Conservation (phyloP, 2,888 invertebrate species). For the Ryuthela nishihirai region DNA sequence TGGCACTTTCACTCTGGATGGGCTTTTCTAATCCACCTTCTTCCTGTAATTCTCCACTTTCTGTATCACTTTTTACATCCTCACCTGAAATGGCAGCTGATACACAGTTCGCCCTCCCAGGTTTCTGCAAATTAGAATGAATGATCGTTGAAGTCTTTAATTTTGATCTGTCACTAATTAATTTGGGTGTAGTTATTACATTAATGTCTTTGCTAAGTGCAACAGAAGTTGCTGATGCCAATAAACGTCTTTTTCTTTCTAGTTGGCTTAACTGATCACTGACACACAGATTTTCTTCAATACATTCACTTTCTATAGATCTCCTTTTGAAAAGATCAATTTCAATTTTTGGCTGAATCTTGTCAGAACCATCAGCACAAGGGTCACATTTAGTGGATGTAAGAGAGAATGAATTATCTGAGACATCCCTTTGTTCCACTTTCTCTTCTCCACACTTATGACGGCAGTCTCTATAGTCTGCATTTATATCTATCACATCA, state of each 20-base stretch:
- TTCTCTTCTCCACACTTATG: conserved; percentile 25
- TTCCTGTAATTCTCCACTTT: conserved; percentile 24
- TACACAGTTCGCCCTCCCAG: conserved; percentile 14
- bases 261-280: conserved; percentile 26
- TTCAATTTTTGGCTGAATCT: conserved; percentile 10
- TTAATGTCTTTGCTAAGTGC: conserved; percentile 11
- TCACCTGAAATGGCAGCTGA: conserved; percentile 4
- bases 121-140: conserved; percentile 12
- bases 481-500: conserved; percentile 17
- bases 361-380: conserved; percentile 18
- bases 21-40: conserved; percentile 27
- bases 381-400: conserved; percentile 17
- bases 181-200: conserved; percentile 3
- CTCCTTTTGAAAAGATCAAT: conserved; percentile 15
- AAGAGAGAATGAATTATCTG: conserved; percentile 12
- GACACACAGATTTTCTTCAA: conserved; percentile 12
- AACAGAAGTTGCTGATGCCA: conserved; percentile 16
- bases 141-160: conserved; percentile 7
- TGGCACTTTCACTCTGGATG: conserved; percentile 19
- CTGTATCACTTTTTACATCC: conserved; percentile 19
- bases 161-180: conserved; percentile 11
- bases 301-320: conserved; percentile 20
- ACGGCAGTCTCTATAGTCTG: conserved; percentile 29
- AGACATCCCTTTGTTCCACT: conserved; percentile 3
- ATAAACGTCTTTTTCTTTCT: conserved; percentile 39